A percentile compares a stretch with the other conserved stretches of the same genome.
Evolutionary conservation across 2,797 vertebrate species (phyloP).

Genomic region (Pipistrellus kuhlii): DNA sequence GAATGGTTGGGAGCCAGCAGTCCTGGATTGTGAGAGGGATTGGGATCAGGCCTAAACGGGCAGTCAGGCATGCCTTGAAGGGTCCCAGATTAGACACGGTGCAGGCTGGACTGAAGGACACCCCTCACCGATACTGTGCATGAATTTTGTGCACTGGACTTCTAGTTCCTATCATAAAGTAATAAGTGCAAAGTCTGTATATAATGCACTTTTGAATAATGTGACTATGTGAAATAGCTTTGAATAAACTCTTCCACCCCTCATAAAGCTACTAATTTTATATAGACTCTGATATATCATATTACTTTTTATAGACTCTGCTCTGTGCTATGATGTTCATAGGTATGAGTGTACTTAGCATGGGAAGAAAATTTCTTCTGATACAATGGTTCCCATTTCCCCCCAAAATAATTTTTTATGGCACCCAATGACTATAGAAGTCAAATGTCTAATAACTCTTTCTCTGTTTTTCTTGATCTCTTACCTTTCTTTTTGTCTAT

Average conservation of each 20-base stretch:
- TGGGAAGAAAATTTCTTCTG: neutral
- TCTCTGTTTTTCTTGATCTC: neutral
- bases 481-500: neutral
- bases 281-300: neutral
- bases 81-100: too few species aligned
- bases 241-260: constrained; percentile 22
- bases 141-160: too few species aligned
- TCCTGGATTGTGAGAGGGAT: too few species aligned
- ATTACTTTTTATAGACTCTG: neutral
- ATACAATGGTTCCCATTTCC: neutral
- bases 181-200: constrained; percentile 32
- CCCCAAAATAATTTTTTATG: neutral
- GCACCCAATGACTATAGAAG: neutral
- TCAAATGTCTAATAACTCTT: constrained; percentile 11
- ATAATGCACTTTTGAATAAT: constrained; percentile 47
- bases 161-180: neutral
- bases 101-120: too few species aligned
- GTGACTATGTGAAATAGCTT: constrained; percentile 40
- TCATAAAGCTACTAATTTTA: neutral
- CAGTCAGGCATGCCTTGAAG: too few species aligned
- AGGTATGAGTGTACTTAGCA: neutral
- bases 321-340: neutral
- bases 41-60: too few species aligned
- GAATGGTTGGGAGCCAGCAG: too few species aligned
- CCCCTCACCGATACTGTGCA: too few species aligned